phyloP scores from a whole-genome alignment of 1,140 invertebrate genomes.

The Brachionus paranguensis region DNA sequence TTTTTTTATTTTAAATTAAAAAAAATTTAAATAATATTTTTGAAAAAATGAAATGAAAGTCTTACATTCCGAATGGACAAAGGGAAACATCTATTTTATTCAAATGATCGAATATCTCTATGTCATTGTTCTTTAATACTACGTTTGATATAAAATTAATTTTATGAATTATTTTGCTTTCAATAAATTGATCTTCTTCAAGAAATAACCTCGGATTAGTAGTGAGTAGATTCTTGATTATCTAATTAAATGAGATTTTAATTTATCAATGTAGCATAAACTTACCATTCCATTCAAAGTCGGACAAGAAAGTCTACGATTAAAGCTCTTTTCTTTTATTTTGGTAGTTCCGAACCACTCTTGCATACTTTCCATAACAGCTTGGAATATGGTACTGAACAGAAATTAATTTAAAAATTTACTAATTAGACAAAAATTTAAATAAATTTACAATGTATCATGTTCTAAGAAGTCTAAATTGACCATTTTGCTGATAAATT shows the following conservation, averaged over 20 bases:
- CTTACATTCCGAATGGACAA: conserved; percentile 38
- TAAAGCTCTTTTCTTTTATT: background rate
- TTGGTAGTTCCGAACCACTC: conserved; percentile 30
- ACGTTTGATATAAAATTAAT: conserved; percentile 34
- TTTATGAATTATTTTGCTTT: conserved; percentile 37
- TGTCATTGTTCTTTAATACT: conserved; percentile 30
- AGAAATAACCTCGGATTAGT: conserved; percentile 18
- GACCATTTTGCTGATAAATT: background rate
- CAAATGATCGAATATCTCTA: conserved; percentile 35
- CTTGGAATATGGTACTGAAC: conserved; percentile 6
- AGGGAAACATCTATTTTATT: conserved; percentile 22
- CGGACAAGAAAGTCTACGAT: conserved; percentile 2
- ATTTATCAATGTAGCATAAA: background rate
- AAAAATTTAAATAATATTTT: no score
- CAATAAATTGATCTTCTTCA: conserved; percentile 12
- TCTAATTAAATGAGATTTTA: background rate
- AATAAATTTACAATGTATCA: conserved; percentile 24
- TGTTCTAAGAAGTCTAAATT: conserved; percentile 28
- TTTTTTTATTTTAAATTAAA: background rate
- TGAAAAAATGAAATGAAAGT: no score
- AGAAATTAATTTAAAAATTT: no score
- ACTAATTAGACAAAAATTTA: background rate
- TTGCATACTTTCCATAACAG: conserved; percentile 28
- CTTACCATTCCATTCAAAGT: conserved; percentile 26
- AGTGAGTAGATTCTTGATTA: background rate